Evolutionary conservation across 2,888 invertebrate species (phyloP).

Genomic region (Aleiodes testaceus): DNA sequence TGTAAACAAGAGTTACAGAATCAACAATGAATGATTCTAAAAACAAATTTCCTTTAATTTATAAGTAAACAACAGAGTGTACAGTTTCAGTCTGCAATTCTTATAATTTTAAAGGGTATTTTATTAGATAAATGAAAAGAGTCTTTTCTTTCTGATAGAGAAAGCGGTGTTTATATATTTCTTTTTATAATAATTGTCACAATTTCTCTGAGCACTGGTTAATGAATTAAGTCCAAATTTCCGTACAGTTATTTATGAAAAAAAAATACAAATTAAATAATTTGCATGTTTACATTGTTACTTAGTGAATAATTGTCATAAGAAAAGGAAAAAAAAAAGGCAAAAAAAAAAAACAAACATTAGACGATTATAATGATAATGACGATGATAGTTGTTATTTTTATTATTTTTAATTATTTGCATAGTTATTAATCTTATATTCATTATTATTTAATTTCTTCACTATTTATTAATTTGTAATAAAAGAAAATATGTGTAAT

Average conservation of each 20-base stretch:
- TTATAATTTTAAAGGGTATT: slow-evolving; percentile 13
- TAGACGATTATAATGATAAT: slow-evolving; percentile 44
- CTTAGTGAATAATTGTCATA: slow-evolving; percentile 57
- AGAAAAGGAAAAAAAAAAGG: slow-evolving; percentile 38
- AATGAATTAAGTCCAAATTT: slow-evolving; percentile 52
- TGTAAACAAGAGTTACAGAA: slow-evolving; percentile 17
- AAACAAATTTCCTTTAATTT: slow-evolving; percentile 18
- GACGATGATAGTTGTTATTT: slow-evolving; percentile 56
- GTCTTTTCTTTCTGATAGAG: slow-evolving; percentile 34
- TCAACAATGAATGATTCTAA: slow-evolving; percentile 5
- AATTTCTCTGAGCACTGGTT: slow-evolving; percentile 41
- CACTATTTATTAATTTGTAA: slow-evolving; percentile 71
- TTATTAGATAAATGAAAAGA: slow-evolving; percentile 24
- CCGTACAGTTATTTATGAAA: slow-evolving; percentile 42
- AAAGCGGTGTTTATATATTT: slow-evolving; percentile 27
- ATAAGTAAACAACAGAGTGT: background rate
- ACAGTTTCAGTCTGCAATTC: slow-evolving; percentile 23
- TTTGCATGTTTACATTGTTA: slow-evolving; percentile 61
- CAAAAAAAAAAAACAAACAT: slow-evolving; percentile 35
- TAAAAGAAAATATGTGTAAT: slow-evolving; percentile 72
- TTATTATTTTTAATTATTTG: slow-evolving; percentile 43
- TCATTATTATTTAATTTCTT: slow-evolving; percentile 64
- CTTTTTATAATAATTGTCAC: slow-evolving; percentile 31
- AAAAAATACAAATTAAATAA: slow-evolving; percentile 41
- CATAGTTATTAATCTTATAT: slow-evolving; percentile 53